Evolutionary conservation across 2,888 invertebrate genomes (phyloP).

Genomic region (Lycocerus yunnanus): DNA sequence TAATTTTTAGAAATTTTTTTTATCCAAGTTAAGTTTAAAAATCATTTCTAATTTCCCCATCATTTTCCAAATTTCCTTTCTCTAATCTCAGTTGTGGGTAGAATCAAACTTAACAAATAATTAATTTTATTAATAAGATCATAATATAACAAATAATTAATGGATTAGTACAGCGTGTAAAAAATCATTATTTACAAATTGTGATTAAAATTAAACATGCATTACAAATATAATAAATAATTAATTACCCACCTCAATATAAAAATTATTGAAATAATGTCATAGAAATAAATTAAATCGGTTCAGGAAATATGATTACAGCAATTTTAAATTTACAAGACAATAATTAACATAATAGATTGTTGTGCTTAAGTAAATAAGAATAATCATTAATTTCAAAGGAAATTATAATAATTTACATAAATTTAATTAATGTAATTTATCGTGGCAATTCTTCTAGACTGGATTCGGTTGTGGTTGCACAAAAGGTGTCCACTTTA

Average conservation of each 20-base stretch:
- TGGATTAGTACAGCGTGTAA: neutral
- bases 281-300: neutral
- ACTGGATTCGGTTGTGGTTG: slow-evolving; percentile 61
- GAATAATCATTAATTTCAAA: neutral
- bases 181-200: neutral
- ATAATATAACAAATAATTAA: neutral
- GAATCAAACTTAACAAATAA: neutral
- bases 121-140: neutral
- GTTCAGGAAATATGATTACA: neutral
- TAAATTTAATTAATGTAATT: neutral
- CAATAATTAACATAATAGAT: neutral
- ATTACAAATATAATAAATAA: too few species aligned
- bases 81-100: too few species aligned
- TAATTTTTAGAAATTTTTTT: too few species aligned
- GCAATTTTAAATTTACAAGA: neutral
- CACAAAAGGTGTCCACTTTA: slow-evolving; percentile 86
- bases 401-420: neutral
- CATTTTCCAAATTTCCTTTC: too few species aligned
- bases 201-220: neutral
- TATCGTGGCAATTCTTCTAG: slow-evolving; percentile 31
- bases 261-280: neutral
- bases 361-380: neutral
- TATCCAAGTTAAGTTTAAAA: too few species aligned
- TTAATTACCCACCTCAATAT: neutral
- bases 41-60: too few species aligned